Percentiles rank a stretch among this genome's conserved stretches.
These are phyloP conservation scores for Netelia melanura DNA, from an alignment of 2,888 invertebrate genomes.

Conservation along the genomic window DNA sequence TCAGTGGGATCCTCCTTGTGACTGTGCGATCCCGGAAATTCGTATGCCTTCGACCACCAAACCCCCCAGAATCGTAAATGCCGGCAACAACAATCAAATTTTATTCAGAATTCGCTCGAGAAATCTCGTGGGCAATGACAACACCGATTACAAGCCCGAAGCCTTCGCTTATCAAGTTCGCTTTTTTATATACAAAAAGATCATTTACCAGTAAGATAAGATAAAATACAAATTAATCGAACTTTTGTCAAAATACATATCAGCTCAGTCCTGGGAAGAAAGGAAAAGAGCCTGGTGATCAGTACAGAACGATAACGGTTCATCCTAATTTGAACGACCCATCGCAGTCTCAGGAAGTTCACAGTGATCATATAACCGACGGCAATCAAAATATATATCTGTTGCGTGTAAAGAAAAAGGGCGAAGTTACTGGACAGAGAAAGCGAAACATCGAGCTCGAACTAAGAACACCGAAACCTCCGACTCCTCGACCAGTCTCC, in stretches of 20 bases:
- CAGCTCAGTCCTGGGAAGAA: constrained; percentile 70
- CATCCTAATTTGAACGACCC: constrained; percentile 74
- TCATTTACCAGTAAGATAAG: background rate
- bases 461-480: constrained; percentile 79
- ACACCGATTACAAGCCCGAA: constrained; percentile 73
- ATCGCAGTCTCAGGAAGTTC: constrained; percentile 76
- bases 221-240: background rate
- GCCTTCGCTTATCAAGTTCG: constrained; percentile 76
- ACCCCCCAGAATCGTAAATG: constrained; percentile 79
- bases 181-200: background rate
- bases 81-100: constrained; percentile 78
- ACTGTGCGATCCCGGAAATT: constrained; percentile 80
- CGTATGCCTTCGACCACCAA: constrained; percentile 76
- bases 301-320: constrained; percentile 78
- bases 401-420: constrained; percentile 79
- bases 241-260: background rate
- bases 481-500: constrained; percentile 57
- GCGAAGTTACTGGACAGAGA: constrained; percentile 68
- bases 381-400: constrained; percentile 79
- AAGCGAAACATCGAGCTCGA: constrained; percentile 80
- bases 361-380: constrained; percentile 78
- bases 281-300: constrained; percentile 69
- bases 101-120: constrained; percentile 79
- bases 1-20: constrained; percentile 81
- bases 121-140: constrained; percentile 70